Evolutionary conservation across 2,888 invertebrate genomes (phyloP).

Genomic region (Agonum fuliginosum): DNA sequence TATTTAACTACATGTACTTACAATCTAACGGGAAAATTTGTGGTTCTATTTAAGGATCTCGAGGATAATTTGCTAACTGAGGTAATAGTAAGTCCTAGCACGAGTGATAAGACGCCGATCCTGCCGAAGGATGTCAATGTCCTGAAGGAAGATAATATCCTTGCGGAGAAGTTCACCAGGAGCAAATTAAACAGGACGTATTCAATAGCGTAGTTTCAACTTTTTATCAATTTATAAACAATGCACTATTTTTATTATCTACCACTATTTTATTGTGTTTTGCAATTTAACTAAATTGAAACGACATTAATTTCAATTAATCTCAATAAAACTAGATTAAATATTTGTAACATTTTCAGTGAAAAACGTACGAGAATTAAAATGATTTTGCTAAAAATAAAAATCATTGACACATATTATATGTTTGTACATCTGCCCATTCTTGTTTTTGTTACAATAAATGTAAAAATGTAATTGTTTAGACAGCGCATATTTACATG

Average conservation of each 20-base stretch:
- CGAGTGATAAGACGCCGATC: slow-evolving; percentile 23
- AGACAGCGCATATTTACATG: too few relatives aligned
- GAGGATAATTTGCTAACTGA: slow-evolving; percentile 26
- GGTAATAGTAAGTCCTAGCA: slow-evolving; percentile 15
- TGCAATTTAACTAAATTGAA: too few relatives aligned
- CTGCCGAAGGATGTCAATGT: slow-evolving; percentile 33
- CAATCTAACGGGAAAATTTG: background rate
- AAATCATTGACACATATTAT: too few relatives aligned
- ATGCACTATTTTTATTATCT: background rate
- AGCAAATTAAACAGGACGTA: slow-evolving; percentile 50
- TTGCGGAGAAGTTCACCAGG: slow-evolving; percentile 42
- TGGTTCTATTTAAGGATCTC: background rate
- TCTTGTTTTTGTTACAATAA: too few relatives aligned
- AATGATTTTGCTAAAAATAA: too few relatives aligned
- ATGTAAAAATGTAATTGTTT: too few relatives aligned
- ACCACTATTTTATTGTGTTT: background rate
- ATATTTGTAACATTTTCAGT: too few relatives aligned
- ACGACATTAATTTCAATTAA: too few relatives aligned
- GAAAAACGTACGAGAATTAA: too few relatives aligned
- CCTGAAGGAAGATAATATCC: slow-evolving; percentile 50
- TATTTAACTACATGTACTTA: background rate
- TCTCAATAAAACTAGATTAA: too few relatives aligned
- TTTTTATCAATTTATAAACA: too few relatives aligned
- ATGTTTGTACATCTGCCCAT: too few relatives aligned
- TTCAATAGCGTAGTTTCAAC: slow-evolving; percentile 49